Base-by-base conservation (phyloP, 2,113 vertebrate species). In the Saguinus midas region DNA sequence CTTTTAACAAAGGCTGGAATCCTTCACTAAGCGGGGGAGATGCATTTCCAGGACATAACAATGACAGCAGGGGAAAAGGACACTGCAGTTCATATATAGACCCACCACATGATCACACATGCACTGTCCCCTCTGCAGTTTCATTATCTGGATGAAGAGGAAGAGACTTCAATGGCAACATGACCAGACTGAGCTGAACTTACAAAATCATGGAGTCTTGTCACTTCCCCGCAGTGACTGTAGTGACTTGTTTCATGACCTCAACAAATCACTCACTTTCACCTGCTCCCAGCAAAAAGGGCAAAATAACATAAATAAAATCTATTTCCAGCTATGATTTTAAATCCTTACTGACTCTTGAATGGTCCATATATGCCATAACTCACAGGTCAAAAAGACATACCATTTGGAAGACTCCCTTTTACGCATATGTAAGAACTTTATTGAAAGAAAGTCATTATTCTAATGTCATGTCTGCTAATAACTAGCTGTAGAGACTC, bases 241-340 rank as follows among this genome's bases (percentile, higher is more conserved):
- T 6, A 14, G 66, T 83, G 82, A 76, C 83, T 94, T 50, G 29
- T 66, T 92, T 97, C 58, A 72, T 1, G 13, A 68, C 72, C 37
- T 29, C 78, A 35, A 87, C 57, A 96, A 92, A 96, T 94, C 96
- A 86, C 48, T 94, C 75, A 35, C 86, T 90, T 88, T n/a, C 12
- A 81, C 83, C 82, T 82, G 87, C 64, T 94, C 79, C 13, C 8
- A 14, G 61, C 37, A 68, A 96, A 80, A 70, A 90, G 17, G 23
- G 13, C 4, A 13, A 35, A 45, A 61, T 23, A 50, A 43, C 64
- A 84, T 25, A 45, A 58, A 79, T 16, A 78, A 68, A 1, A 27
- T 61, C 43, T n/a, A n/a, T 8, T 20, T 23, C 35, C 43, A n/a
- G 18, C 40, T 23, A 32, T 1, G 12, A 87, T 75, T 76, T 95